These are phyloP conservation scores for Hylyphantes graminicola DNA, from an alignment of 1,140 invertebrate species.

Conservation along the genomic window DNA sequence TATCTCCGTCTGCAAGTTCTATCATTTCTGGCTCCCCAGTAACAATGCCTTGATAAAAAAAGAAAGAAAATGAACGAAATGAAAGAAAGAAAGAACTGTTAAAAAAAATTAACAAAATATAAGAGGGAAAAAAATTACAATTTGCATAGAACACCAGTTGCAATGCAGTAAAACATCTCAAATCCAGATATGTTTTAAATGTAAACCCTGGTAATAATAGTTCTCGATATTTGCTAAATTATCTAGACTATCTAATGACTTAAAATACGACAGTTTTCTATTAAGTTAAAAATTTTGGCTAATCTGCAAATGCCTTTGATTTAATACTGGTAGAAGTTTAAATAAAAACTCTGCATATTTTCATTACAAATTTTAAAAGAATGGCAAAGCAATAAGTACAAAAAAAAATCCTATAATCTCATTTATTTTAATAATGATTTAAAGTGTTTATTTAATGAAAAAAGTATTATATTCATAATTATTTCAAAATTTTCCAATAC, in stretches of 20 bases:
- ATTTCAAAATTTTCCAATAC: background rate
- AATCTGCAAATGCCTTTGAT: too few species aligned
- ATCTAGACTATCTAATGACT: background rate
- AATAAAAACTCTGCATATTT: background rate
- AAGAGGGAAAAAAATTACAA: background rate
- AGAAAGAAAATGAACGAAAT: too few species aligned
- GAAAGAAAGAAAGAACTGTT: background rate
- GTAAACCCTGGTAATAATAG: background rate
- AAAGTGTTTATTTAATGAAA: background rate
- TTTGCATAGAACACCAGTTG: background rate
- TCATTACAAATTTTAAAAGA: background rate
- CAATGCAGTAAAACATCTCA: background rate
- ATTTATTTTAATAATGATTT: background rate
- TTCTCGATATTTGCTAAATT: background rate
- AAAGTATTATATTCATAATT: background rate
- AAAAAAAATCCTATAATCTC: background rate
- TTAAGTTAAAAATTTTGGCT: too few species aligned
- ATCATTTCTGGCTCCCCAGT: slow-evolving; percentile 89
- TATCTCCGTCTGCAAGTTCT: slow-evolving; percentile 91
- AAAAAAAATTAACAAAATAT: background rate
- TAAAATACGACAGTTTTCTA: background rate
- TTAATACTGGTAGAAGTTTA: too few species aligned
- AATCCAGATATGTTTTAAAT: background rate
- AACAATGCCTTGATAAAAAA: slow-evolving; percentile 75
- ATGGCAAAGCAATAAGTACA: background rate